Percentiles rank a stretch among this genome's conserved stretches.
These are phyloP conservation scores for Dasypus novemcinctus DNA, from an alignment of 2,113 vertebrate species.

Conservation along the genomic window DNA sequence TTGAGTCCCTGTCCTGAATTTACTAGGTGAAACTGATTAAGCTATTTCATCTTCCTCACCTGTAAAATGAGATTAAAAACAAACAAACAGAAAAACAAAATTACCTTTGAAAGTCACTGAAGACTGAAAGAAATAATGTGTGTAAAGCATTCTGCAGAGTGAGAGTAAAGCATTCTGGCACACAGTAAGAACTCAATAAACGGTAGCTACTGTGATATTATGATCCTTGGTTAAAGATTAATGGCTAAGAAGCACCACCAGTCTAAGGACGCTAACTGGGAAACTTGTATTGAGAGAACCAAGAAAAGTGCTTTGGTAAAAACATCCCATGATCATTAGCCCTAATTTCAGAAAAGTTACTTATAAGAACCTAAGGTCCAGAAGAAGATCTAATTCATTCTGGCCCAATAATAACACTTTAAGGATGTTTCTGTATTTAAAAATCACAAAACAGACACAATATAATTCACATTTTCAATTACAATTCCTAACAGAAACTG, in stretches of 20 bases:
- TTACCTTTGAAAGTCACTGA: fast-evolving
- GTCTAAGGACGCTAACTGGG: not conserved
- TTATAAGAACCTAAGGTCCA: not conserved
- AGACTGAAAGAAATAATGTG: not conserved
- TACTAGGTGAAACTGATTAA: not conserved
- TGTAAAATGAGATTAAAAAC: fast-evolving
- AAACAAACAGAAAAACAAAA: too few relatives aligned
- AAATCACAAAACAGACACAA: not conserved
- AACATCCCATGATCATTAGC: not conserved
- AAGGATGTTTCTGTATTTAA: not conserved
- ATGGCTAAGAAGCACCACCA: not conserved
- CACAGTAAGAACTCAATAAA: not conserved
- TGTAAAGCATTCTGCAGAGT: not conserved
- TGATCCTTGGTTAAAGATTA: not conserved
- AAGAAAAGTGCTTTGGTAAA: not conserved
- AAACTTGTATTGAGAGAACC: not conserved
- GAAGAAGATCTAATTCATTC: not conserved
- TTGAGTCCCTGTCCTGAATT: fast-evolving
- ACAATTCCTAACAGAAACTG: not conserved
- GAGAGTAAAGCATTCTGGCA: too few relatives aligned
- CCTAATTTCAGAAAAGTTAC: too few relatives aligned
- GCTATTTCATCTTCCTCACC: not conserved
- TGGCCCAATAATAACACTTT: not conserved
- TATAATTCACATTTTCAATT: not conserved
- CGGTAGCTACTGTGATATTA: not conserved